phyloP scores from a whole-genome alignment of 2,113 vertebrate species.

The Fulica atra region DNA sequence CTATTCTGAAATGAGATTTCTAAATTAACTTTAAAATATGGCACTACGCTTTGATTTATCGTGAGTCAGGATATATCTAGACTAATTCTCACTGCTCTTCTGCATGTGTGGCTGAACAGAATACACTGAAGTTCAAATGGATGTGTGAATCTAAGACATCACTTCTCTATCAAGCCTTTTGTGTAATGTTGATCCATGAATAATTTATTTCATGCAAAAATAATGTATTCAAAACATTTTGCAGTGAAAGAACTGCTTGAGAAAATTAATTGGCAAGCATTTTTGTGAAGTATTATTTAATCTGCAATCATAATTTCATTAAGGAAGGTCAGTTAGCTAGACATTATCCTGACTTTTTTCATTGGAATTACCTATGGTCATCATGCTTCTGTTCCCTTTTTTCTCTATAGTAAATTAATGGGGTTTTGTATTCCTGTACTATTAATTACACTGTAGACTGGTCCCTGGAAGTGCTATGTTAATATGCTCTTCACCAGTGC shows the following conservation, averaged over 20 bases:
- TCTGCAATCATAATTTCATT: background rate
- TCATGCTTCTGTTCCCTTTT: background rate
- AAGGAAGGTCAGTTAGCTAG: background rate
- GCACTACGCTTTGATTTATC: background rate
- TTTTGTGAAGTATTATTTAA: conserved; percentile 24
- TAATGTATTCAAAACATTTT: conserved; percentile 44
- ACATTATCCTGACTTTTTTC: background rate
- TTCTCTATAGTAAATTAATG: background rate
- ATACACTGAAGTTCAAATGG: background rate
- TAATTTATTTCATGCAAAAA: conserved; percentile 35
- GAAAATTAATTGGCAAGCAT: background rate
- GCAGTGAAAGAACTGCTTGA: conserved; percentile 6
- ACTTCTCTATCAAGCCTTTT: background rate
- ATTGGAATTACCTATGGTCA: background rate
- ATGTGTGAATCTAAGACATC: background rate
- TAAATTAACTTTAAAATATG: background rate
- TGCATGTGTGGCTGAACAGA: background rate
- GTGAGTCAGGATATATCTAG: background rate
- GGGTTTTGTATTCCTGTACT: rapidly evolving
- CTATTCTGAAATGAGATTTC: background rate
- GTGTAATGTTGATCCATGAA: conserved; percentile 7
- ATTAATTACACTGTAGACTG: background rate
- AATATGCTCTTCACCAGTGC: background rate
- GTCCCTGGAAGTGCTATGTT: background rate
- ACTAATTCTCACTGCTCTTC: background rate